Base-by-base conservation (phyloP, 2,113 vertebrate genomes). In the Tachuris rubrigastra region DNA sequence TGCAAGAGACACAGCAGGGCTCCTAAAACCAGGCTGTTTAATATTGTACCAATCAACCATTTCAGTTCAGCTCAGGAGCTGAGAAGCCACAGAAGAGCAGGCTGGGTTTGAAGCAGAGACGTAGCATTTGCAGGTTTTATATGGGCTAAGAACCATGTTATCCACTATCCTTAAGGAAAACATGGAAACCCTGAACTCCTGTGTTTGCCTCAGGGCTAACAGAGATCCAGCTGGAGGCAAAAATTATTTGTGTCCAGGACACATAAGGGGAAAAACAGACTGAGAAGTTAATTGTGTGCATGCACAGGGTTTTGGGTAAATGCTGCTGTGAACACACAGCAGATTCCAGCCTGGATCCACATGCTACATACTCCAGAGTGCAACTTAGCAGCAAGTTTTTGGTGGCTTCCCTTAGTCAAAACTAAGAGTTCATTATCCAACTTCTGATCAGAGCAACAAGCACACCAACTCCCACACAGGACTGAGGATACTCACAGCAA, bases 401-500 rank as follows among this genome's bases (percentile, higher is more conserved):
- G 10, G n/a, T 42, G 30, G 37, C 65, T 69, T 73, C 35, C 30
- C 27, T 28, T 50, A 41, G 8, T 49, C 28, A 46, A 52, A 66
- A 42, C 14, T 1, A 49, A 39, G 12, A 39, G 9, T 47, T 87
- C 20, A 28, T 41, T 69, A 75, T 21, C 22, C 49, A 78, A 20
- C 19, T 31, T 68, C 68, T 20, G 23, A 65, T 56, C 31, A 72
- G 12, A 93, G 41, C 58, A 73, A 52, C 19, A 59, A 66, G 46
- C 8, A 33, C 1, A 1, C 6, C 24, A 30, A 31, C 37, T 66
- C 19, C 5, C 22, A 41, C 35, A 19, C 3, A 25, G 46, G 24
- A 75, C n/a, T 22, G 42, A 23, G 73, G 60, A 96, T 93, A 98
- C 99, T 99, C 97, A 99, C 99, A 75, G 99, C 99, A 31, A 99